These are phyloP conservation scores for Gadopsis marmoratus DNA, from an alignment of 2,797 vertebrate species.

Conservation along the genomic window DNA sequence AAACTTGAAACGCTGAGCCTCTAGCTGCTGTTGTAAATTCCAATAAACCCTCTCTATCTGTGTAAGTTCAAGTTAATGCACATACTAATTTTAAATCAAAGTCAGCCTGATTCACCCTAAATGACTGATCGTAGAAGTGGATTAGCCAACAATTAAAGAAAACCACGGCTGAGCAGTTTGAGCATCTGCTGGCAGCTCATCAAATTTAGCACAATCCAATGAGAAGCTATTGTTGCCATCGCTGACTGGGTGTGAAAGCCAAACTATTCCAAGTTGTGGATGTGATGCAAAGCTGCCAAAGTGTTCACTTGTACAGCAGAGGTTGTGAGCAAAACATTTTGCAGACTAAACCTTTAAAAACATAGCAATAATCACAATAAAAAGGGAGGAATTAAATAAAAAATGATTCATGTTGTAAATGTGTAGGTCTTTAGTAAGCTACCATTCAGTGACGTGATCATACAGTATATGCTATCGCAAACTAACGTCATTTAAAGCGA, in stretches of 20 bases:
- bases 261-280: background rate
- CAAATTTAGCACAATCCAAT: conserved; percentile 43
- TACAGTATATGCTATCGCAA: background rate
- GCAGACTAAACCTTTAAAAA: background rate
- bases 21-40: conserved; percentile 41
- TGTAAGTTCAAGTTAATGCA: conserved; percentile 49
- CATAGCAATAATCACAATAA: background rate
- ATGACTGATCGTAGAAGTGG: conserved; percentile 57
- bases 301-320: background rate
- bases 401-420: background rate
- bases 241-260: conserved; percentile 7
- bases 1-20: conserved; percentile 33
- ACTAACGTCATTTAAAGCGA: conserved; percentile 3
- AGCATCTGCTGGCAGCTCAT: conserved; percentile 65
- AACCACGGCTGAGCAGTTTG: conserved; percentile 40
- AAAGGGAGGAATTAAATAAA: background rate
- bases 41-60: conserved; percentile 40
- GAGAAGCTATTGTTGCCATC: conserved; percentile 45
- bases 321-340: conserved; percentile 3
- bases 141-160: conserved; percentile 70
- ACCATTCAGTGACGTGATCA: background rate
- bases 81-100: conserved; percentile 62
- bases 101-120: conserved; percentile 53
- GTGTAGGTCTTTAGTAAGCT: background rate
- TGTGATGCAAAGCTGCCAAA: background rate